Conservation (phyloP, 2,888 invertebrate genomes). For the Hyposoter didymator region DNA sequence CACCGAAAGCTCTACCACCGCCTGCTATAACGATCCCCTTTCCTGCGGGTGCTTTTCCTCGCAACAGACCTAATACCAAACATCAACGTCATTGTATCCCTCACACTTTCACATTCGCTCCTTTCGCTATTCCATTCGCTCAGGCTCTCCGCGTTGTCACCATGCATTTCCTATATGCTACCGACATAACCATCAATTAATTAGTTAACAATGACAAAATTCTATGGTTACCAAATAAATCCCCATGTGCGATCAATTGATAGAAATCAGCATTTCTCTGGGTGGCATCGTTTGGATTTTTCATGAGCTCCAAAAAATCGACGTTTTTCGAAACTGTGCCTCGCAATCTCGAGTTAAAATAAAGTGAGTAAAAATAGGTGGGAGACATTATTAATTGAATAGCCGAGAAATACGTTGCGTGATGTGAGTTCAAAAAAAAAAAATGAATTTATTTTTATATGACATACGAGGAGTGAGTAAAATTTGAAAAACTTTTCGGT, state of each 20-base stretch:
- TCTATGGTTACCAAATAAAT: neutral
- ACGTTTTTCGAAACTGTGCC: neutral
- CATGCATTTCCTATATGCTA: slow-evolving; percentile 59
- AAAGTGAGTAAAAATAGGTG: neutral
- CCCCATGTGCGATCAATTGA: neutral
- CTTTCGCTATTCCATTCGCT: slow-evolving; percentile 24
- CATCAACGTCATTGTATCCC: slow-evolving; percentile 42
- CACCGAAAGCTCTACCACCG: slow-evolving; percentile 59
- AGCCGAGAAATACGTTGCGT: neutral
- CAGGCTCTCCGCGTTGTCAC: slow-evolving; percentile 69
- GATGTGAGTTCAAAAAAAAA: neutral
- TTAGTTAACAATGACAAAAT: slow-evolving; percentile 48
- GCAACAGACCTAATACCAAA: slow-evolving; percentile 52
- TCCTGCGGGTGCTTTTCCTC: slow-evolving; percentile 72
- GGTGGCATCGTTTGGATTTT: neutral
- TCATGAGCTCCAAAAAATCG: neutral
- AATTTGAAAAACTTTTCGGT: slow-evolving; percentile 1
- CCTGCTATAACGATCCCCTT: slow-evolving; percentile 59
- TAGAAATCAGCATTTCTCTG: neutral
- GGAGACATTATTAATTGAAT: neutral
- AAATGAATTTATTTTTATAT: slow-evolving; percentile 3
- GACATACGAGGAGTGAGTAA: neutral
- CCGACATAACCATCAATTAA: slow-evolving; percentile 78
- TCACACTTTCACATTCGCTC: slow-evolving; percentile 25
- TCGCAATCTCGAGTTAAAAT: neutral